phyloP scores from a whole-genome alignment of 2,113 vertebrate genomes.

The Aptenodytes patagonicus region DNA sequence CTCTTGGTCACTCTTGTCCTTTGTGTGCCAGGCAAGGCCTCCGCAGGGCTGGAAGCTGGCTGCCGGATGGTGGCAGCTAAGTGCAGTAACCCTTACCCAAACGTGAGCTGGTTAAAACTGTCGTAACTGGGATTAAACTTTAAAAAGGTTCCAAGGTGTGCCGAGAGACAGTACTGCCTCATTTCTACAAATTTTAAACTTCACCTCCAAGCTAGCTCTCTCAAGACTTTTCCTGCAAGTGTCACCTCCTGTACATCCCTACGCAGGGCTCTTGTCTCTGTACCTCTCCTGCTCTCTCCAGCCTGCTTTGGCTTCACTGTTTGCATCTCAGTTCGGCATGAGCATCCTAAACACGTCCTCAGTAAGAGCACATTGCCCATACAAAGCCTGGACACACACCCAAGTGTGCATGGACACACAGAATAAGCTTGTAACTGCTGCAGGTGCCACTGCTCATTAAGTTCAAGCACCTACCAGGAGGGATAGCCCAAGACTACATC shows the following conservation, averaged over 20 bases:
- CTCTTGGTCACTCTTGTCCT: neutral
- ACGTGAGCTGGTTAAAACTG: neutral
- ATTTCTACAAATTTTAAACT: neutral
- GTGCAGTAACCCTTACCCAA: neutral
- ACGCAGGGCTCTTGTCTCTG: accelerated
- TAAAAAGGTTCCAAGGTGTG: neutral
- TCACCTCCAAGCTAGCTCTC: neutral
- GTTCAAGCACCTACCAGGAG: neutral
- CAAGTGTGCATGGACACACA: neutral
- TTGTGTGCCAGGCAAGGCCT: neutral
- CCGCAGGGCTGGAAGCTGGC: neutral
- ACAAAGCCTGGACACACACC: neutral
- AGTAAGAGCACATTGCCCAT: neutral
- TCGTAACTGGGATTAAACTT: neutral
- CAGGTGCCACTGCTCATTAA: neutral
- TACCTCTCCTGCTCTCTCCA: neutral
- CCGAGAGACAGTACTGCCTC: neutral
- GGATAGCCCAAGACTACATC: neutral
- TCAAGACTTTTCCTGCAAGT: neutral
- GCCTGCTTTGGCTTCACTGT: neutral
- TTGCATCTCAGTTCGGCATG: neutral
- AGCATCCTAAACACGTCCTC: neutral
- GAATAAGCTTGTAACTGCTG: neutral
- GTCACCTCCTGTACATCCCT: accelerated
- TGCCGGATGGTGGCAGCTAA: neutral